A percentile compares a stretch with the other conserved stretches of the same genome.
Conservation (phyloP, 2,113 vertebrate species). For the Xenus cinereus region DNA sequence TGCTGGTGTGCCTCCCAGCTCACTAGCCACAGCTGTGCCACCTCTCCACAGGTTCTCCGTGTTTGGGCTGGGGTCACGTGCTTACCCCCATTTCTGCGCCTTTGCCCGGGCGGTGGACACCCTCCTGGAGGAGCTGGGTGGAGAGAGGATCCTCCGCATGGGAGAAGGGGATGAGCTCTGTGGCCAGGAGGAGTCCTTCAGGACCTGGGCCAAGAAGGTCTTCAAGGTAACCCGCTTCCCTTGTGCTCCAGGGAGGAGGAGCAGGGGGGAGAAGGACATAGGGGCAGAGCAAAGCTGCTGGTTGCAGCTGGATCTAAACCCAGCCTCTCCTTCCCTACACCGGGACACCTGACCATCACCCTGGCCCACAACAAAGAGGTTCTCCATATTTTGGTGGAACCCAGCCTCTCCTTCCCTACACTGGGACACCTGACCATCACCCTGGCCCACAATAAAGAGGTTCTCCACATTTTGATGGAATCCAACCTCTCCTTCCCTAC, state of each 20-base stretch:
- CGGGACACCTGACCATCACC: neutral
- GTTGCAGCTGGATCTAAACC: neutral
- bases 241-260: neutral
- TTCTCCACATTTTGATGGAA: neutral
- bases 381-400: neutral
- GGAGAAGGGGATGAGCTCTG: constrained; percentile 97
- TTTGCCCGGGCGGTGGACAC: constrained; percentile 97
- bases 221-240: constrained; percentile 84
- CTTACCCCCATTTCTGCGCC: constrained; percentile 98
- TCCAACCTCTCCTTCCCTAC: neutral
- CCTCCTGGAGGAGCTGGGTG: constrained; percentile 93
- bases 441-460: too few relatives aligned
- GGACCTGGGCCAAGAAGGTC: constrained; percentile 98
- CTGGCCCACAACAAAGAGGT: neutral
- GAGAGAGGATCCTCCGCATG: constrained; percentile 97
- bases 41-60: constrained; percentile 86
- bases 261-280: neutral
- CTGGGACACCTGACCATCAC: neutral
- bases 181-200: constrained; percentile 96
- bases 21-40: neutral
- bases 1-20: fast-evolving
- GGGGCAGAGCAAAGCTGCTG: neutral
- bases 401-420: neutral
- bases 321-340: neutral
- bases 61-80: constrained; percentile 95